Evolutionary conservation across 2,113 vertebrate genomes (phyloP).

Genomic region (Pelobates fuscus): DNA sequence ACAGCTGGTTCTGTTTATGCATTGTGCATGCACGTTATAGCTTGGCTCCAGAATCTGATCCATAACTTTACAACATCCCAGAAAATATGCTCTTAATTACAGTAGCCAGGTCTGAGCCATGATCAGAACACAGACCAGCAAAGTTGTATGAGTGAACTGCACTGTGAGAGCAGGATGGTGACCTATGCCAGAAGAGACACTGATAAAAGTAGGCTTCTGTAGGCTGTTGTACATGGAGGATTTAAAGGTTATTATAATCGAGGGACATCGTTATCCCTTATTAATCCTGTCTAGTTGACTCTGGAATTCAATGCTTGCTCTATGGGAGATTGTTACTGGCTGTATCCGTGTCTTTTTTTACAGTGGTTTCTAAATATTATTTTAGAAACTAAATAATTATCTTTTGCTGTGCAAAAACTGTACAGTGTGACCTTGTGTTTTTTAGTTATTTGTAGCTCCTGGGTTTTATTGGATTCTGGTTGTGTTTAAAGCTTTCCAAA

Average conservation of each 20-base stretch:
- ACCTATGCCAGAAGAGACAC: conserved; percentile 25
- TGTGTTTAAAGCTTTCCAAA: not conserved
- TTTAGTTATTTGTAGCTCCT: not conserved
- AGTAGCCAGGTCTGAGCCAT: not conserved
- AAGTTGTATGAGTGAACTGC: conserved; percentile 4
- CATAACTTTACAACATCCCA: not conserved
- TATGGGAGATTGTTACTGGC: conserved; percentile 2
- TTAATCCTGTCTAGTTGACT: conserved; percentile 46
- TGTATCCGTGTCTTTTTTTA: not conserved
- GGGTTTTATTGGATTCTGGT: not conserved
- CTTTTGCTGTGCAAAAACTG: conserved; percentile 1
- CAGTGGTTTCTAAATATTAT: not conserved
- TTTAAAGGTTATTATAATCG: conserved; percentile 41
- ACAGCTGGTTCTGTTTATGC: not conserved
- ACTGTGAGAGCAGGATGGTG: conserved; percentile 5
- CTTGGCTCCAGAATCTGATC: not conserved
- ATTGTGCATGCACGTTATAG: not conserved
- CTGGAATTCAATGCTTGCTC: conserved; percentile 18
- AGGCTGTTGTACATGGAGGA: conserved; percentile 34
- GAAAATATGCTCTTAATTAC: not conserved
- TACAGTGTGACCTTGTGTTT: not conserved
- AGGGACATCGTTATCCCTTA: conserved; percentile 39
- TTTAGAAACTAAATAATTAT: no score
- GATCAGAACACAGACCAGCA: not conserved
- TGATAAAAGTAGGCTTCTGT: conserved; percentile 35